Evolutionary conservation across 2,113 vertebrate species (phyloP).

Genomic region (Suncus etruscus): DNA sequence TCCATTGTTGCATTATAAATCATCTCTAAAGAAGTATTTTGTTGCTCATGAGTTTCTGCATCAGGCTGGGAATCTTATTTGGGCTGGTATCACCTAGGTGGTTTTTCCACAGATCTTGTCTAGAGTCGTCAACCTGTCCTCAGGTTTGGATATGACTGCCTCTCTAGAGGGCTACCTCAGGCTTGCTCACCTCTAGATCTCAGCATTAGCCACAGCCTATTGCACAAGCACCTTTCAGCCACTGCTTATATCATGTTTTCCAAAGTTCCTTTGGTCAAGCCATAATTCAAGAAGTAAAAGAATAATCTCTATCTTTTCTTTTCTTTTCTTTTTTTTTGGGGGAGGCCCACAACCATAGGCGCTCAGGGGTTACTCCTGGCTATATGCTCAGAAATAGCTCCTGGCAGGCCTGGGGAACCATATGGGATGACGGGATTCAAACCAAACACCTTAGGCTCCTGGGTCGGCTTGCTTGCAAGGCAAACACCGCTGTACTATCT

Average conservation of each 20-base stretch:
- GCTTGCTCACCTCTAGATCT: background rate
- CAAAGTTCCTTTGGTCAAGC: background rate
- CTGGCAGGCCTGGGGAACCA: too few relatives aligned
- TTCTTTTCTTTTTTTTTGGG: too few relatives aligned
- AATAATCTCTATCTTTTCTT: slow-evolving; percentile 4
- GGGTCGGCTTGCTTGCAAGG: too few relatives aligned
- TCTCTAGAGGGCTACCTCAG: background rate
- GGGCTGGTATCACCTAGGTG: background rate
- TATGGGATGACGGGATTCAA: too few relatives aligned
- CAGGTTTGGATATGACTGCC: background rate
- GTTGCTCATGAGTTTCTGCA: background rate
- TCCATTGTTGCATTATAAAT: background rate
- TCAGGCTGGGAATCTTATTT: background rate
- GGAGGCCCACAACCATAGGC: too few relatives aligned
- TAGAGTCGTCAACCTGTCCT: slow-evolving; percentile 2
- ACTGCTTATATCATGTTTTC: slow-evolving; percentile 7
- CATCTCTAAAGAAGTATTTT: background rate
- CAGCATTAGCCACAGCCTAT: background rate
- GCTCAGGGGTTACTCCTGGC: too few relatives aligned
- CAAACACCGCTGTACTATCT: too few relatives aligned
- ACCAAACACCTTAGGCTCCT: too few relatives aligned
- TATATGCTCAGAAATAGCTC: too few relatives aligned
- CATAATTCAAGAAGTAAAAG: background rate
- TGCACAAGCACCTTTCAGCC: slow-evolving; percentile 22
- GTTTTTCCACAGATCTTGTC: background rate